A percentile compares a stretch with the other conserved stretches of the same genome.
phyloP scores from a whole-genome alignment of 2,113 vertebrate species.

The Hylia prasina region DNA sequence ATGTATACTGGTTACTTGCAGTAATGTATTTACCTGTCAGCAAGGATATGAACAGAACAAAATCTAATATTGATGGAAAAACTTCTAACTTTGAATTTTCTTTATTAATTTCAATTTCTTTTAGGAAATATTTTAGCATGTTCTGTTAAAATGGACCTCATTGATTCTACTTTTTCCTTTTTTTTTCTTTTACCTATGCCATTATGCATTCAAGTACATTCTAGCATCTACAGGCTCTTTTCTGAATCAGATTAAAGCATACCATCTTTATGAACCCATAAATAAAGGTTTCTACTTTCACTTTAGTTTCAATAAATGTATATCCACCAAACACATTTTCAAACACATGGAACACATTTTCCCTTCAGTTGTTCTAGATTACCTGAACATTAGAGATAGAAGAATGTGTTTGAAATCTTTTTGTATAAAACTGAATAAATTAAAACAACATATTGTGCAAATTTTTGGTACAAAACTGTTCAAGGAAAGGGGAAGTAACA shows the following conservation, averaged over 20 bases:
- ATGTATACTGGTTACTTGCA: neutral
- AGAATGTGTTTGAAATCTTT: neutral
- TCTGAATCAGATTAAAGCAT: neutral
- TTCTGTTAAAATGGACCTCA: neutral
- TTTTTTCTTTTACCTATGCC: neutral
- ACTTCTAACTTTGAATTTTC: neutral
- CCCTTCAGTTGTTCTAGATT: neutral
- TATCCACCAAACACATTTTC: no score
- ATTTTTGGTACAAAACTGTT: neutral
- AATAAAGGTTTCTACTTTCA: neutral
- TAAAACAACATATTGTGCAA: neutral
- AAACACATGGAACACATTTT: neutral
- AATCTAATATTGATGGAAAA: neutral
- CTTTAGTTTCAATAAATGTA: neutral
- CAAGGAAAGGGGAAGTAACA: neutral
- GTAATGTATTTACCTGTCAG: neutral
- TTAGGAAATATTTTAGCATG: neutral
- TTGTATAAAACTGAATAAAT: neutral
- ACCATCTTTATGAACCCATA: neutral
- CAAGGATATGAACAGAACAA: neutral
- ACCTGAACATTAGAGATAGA: neutral
- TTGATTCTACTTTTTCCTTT: neutral
- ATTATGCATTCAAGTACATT: neutral
- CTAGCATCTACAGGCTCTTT: neutral
- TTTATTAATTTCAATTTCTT: neutral